Base-by-base conservation (phyloP, 2,797 vertebrate species). In the Xyrichtys novacula region DNA sequence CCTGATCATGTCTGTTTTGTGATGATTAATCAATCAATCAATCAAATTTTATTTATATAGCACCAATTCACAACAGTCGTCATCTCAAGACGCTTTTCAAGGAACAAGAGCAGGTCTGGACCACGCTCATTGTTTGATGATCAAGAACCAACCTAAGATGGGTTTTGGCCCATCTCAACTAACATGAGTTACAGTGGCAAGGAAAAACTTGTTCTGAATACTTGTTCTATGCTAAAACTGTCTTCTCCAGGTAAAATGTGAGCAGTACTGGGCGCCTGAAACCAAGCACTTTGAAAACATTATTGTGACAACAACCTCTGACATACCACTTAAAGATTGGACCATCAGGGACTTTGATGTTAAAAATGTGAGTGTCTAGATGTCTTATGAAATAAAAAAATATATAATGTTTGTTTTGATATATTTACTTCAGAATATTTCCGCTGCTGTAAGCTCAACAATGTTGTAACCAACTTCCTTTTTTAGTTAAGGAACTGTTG, bases 301-400 rank as follows among this genome's bases (percentile, higher is more conserved):
- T 71, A 90, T 86, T 20, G 96, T 98, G 66, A 94, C 92, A 28
- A 88, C 92, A 73, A 93, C 91, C 0, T 95, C 95, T 0, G 96
- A 98, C 87, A 83, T 95, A 59, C 48, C 88, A 63, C 93, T 97
- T 69, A 96, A 96, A 1, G 96, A 98, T 72, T 99, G 97, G 98
- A 98, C 96, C 50, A 94, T 97, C 91, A 95, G 97, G 84, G 97
- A 99, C 69, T 98, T 99, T 74, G 84, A 87, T 28, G 75, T 99
- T 55, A 95, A 95, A 93, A 96, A 97, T 84, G 98, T 97, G 74
- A 93, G 95, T 84, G 43, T 17, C 0, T 1, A 42, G 25, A 71
- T 48, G 9, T 49, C 11, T 1, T 3, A 34, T 9, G 32, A 11
- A 12, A 34, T 34, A 34, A 34, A 34, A 6, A 34, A 34, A 34